Conservation (phyloP, 2,888 invertebrate species). For the Eupsilia transversa region DNA sequence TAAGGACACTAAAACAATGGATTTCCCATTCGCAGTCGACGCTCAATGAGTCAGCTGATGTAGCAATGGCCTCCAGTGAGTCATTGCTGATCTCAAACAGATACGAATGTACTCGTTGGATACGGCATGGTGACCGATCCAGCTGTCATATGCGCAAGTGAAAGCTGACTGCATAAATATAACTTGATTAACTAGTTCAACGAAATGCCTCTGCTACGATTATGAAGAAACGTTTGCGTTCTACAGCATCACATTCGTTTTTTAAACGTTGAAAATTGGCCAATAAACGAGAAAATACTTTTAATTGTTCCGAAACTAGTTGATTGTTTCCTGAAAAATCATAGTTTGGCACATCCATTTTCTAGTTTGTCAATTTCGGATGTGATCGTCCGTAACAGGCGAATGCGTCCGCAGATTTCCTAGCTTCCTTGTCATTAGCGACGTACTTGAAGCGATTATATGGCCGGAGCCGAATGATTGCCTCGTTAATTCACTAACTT, state of each 20-base stretch:
- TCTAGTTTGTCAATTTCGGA: constrained; percentile 32
- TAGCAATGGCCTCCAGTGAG: constrained; percentile 84
- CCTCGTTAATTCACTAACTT: constrained; percentile 60
- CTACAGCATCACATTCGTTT: constrained; percentile 1
- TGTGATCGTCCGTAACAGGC: constrained; percentile 64
- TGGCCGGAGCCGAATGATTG: constrained; percentile 66
- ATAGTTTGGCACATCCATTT: constrained; percentile 43
- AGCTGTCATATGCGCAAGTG: constrained; percentile 51
- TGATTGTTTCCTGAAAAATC: not conserved
- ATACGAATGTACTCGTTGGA: constrained; percentile 75
- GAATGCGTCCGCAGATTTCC: constrained; percentile 72
- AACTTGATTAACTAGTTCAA: constrained; percentile 20
- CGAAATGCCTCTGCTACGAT: constrained; percentile 12
- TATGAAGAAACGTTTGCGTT: constrained; percentile 6
- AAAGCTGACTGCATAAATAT: constrained; percentile 36
- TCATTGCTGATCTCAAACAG: constrained; percentile 82
- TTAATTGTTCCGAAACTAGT: not conserved
- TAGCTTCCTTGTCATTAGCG: constrained; percentile 77
- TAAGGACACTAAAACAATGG: constrained; percentile 85
- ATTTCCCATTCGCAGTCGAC: constrained; percentile 83
- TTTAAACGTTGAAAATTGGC: not conserved
- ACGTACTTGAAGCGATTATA: constrained; percentile 74
- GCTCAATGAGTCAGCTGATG: constrained; percentile 88
- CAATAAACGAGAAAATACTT: no score
- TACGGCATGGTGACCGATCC: constrained; percentile 68